Evolutionary conservation across 2,888 invertebrate species (phyloP), one percentile per base, ranked within the genome.

Genomic region (Erannis defoliaria): DNA sequence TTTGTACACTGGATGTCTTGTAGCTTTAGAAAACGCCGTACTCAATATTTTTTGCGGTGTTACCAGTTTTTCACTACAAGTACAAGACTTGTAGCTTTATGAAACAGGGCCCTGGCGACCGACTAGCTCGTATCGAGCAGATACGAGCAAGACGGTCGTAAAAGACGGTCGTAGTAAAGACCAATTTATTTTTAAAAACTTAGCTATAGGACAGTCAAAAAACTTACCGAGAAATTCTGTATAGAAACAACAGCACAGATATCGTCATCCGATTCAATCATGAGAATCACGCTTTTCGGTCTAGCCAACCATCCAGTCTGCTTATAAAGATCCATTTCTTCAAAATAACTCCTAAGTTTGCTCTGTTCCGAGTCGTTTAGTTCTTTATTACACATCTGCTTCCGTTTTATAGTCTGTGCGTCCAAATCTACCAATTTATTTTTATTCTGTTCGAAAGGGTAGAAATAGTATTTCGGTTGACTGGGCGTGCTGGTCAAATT

Each of bases 181-280:
- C n/a, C n/a, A n/a, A n/a, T n/a, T n/a, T n/a, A n/a, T n/a, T n/a
- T n/a, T n/a, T n/a, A n/a, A n/a, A n/a, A n/a, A n/a, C n/a, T n/a
- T n/a, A n/a, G n/a, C n/a, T n/a, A n/a, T n/a, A n/a, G n/a, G n/a
- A n/a, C 8, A 6, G 26, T 26, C 5, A 2, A 26, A 6, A 26
- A 23, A 88, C 93, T 93, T 78, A 96, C 96, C 76, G 94, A 94
- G 68, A 94, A 94, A 75, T 96, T 95, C 83, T 98, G 97, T 71
- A 97, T 95, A 0, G 97, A 97, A 0, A 97, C 94, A 0, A 96
- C 94, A 85, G 97, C 95, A 77, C 97, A 98, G 0, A 94, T 93
- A 38, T 94, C 94, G 73, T 95, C 95, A 5, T 94, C 89, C 0
- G 96, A 96, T 58, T 94, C 93, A 0, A 96, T 94, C 81, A 94